These are phyloP conservation scores for Cinclus mexicanus DNA, from an alignment of 2,113 vertebrate genomes.

Conservation along the genomic window DNA sequence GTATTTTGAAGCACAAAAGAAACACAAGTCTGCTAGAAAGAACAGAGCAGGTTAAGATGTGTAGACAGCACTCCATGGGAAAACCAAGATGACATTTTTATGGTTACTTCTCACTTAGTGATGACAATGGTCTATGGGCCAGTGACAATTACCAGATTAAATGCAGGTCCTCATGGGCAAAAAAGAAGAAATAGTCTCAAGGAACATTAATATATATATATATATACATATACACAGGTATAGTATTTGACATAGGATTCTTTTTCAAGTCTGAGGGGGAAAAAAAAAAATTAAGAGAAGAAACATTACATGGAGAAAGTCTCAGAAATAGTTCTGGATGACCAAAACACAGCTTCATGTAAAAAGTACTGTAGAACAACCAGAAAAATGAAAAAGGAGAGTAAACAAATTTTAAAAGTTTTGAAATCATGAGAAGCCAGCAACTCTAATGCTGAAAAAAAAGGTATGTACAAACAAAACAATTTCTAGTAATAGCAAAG, in stretches of 20 bases:
- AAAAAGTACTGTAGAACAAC: not conserved
- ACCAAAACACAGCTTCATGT: not conserved
- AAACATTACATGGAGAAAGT: not conserved
- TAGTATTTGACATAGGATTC: rapidly evolving
- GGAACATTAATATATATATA: not conserved
- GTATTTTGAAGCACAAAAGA: not conserved
- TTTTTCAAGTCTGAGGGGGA: not conserved
- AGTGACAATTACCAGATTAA: not conserved
- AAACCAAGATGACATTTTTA: not conserved
- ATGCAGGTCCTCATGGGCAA: not conserved
- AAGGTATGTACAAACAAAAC: not conserved
- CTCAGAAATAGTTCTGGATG: not conserved
- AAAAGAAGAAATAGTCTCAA: not conserved
- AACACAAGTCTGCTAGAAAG: not conserved
- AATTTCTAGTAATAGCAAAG: not conserved
- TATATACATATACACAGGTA: not conserved
- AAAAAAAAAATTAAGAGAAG: not conserved
- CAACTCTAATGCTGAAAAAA: not conserved
- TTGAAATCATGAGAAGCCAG: not conserved
- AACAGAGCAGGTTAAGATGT: not conserved
- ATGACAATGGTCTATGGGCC: not conserved
- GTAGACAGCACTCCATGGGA: not conserved
- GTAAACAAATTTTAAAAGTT: not conserved
- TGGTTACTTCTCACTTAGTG: not conserved
- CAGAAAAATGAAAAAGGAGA: not conserved